Percentiles rank a stretch among this genome's conserved stretches.
These are phyloP conservation scores for Drosophila subquinaria DNA, from an alignment of 2,888 invertebrate species.

Conservation along the genomic window DNA sequence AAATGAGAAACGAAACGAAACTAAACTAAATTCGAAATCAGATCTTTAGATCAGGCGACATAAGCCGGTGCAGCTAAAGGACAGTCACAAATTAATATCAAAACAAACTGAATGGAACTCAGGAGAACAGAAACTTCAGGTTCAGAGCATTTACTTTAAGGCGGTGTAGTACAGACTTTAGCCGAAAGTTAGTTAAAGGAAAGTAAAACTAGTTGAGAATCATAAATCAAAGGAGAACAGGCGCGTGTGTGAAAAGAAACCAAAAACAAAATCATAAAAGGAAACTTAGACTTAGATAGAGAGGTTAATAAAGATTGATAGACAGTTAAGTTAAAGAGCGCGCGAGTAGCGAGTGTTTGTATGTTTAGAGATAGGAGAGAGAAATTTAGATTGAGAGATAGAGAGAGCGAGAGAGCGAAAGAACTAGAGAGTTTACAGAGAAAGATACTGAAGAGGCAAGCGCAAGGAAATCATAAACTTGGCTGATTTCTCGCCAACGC, in stretches of 20 bases:
- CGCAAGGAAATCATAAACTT: slow-evolving; percentile 56
- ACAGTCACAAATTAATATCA: slow-evolving; percentile 52
- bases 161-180: slow-evolving; percentile 73
- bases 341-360: slow-evolving; percentile 68
- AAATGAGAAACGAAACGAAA: slow-evolving; percentile 43
- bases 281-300: slow-evolving; percentile 65
- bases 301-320: slow-evolving; percentile 29
- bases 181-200: slow-evolving; percentile 52
- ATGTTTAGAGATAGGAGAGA: slow-evolving; percentile 51
- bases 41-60: slow-evolving; percentile 54
- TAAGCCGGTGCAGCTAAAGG: slow-evolving; percentile 63
- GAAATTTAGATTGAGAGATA: slow-evolving; percentile 17
- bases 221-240: slow-evolving; percentile 61
- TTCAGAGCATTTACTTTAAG: slow-evolving; percentile 68
- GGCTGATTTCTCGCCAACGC: slow-evolving; percentile 26
- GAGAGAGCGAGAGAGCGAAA: slow-evolving; percentile 24
- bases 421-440: slow-evolving; percentile 39
- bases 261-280: slow-evolving; percentile 48
- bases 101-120: slow-evolving; percentile 31
- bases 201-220: slow-evolving; percentile 54
- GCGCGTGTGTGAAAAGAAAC: slow-evolving; percentile 65
- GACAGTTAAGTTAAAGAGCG: slow-evolving; percentile 56
- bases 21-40: slow-evolving; percentile 33
- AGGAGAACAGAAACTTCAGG: slow-evolving; percentile 23
- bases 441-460: slow-evolving; percentile 48